phyloP scores from a whole-genome alignment of 2,797 vertebrate genomes.

The Poecilia velifera region DNA sequence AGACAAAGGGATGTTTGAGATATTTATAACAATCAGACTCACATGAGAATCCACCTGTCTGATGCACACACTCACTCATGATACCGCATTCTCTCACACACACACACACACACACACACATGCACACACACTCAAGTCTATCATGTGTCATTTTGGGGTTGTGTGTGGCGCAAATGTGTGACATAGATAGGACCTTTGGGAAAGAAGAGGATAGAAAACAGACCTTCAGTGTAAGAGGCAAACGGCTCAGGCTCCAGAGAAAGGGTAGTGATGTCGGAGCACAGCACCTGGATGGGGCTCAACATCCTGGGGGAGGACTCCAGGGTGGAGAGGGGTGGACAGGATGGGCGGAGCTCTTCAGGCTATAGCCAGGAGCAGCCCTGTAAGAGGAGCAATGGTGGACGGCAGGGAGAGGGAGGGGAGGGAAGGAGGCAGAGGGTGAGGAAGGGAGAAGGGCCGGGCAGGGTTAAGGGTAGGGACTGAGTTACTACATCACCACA shows the following conservation, averaged over 20 bases:
- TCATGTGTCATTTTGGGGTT: slow-evolving; percentile 46
- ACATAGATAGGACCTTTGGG: slow-evolving; percentile 52
- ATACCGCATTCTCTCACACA: not conserved
- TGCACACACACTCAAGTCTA: slow-evolving; percentile 1
- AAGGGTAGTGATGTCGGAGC: slow-evolving; percentile 85
- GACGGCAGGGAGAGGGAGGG: slow-evolving; percentile 44
- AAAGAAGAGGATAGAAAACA: slow-evolving; percentile 77
- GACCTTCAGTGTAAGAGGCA: slow-evolving; percentile 86
- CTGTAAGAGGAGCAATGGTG: slow-evolving; percentile 82
- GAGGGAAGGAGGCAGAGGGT: slow-evolving; percentile 45
- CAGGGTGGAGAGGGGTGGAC: slow-evolving; percentile 81
- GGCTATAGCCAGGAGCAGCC: slow-evolving; percentile 85
- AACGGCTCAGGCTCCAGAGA: slow-evolving; percentile 85
- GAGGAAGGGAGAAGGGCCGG: slow-evolving; percentile 34
- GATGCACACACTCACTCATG: slow-evolving; percentile 10
- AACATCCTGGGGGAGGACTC: slow-evolving; percentile 85
- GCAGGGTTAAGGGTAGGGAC: slow-evolving; percentile 63
- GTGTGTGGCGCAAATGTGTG: slow-evolving; percentile 40
- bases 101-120: no score
- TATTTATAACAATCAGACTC: slow-evolving; percentile 62
- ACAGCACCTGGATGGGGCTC: slow-evolving; percentile 85
- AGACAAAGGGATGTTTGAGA: slow-evolving; percentile 58
- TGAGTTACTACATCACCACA: slow-evolving; percentile 77
- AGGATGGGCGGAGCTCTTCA: slow-evolving; percentile 82
- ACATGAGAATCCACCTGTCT: slow-evolving; percentile 44